Evolutionary conservation across 2,888 invertebrate species (phyloP).

Genomic region (Trissonchulus sp.): DNA sequence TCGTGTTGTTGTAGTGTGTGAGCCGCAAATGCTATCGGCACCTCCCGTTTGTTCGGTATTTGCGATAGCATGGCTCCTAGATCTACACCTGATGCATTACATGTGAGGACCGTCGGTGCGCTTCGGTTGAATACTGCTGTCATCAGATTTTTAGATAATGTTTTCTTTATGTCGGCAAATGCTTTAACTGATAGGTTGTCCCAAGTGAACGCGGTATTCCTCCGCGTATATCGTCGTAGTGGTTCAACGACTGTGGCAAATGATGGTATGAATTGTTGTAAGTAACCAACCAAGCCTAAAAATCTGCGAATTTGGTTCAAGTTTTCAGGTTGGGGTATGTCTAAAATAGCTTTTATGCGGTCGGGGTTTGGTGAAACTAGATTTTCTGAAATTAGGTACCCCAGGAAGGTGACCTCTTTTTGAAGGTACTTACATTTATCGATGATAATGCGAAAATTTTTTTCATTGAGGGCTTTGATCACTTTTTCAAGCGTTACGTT

Average conservation of each 20-base stretch:
- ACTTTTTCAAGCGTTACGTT: conserved; percentile 38
- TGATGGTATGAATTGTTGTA: not conserved
- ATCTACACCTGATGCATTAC: conserved; percentile 2
- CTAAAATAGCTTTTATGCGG: too few relatives aligned
- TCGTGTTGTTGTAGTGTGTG: not conserved
- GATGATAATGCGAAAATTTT: not conserved
- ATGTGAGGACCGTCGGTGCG: not conserved
- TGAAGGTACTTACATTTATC: not conserved
- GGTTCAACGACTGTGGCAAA: not conserved
- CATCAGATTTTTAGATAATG: not conserved
- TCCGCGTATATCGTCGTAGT: not conserved
- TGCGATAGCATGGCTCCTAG: not conserved
- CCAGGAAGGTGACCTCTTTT: not conserved
- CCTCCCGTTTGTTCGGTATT: not conserved
- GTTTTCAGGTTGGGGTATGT: not conserved
- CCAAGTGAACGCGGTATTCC: not conserved
- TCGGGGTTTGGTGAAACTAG: not conserved
- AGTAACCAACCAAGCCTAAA: not conserved
- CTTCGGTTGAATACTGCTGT: not conserved
- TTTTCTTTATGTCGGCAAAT: not conserved
- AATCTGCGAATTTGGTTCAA: too few relatives aligned
- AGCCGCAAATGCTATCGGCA: not conserved
- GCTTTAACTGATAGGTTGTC: too few relatives aligned
- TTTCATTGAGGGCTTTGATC: not conserved
- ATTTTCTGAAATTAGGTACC: not conserved